phyloP scores from a whole-genome alignment of 2,113 vertebrate genomes.

The Sylvia atricapilla region DNA sequence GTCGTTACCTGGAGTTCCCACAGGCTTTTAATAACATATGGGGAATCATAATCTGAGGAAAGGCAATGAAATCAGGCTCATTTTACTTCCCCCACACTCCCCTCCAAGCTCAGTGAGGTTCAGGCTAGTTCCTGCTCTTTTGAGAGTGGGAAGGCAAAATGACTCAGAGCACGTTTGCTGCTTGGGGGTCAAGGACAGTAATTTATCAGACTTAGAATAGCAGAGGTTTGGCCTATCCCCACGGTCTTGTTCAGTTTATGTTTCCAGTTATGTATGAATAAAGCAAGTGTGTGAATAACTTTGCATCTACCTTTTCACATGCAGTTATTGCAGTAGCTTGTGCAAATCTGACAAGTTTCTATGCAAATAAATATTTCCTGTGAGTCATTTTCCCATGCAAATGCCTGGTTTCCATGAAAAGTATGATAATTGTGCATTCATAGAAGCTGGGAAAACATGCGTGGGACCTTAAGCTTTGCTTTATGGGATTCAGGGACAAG shows the following conservation, averaged over 20 bases:
- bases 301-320: constrained; percentile 59
- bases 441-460: constrained; percentile 64
- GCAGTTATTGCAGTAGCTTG: constrained; percentile 49
- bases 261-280: constrained; percentile 58
- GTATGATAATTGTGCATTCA: constrained; percentile 49
- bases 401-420: constrained; percentile 60
- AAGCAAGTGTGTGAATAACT: constrained; percentile 42
- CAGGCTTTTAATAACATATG: background rate
- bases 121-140: constrained; percentile 12
- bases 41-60: background rate
- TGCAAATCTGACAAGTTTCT: constrained; percentile 56
- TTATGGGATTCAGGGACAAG: constrained; percentile 11
- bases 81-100: background rate
- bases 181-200: background rate
- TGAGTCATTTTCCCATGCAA: constrained; percentile 71
- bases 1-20: background rate
- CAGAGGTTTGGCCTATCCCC: constrained; percentile 6
- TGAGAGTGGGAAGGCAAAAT: background rate
- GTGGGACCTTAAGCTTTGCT: constrained; percentile 52
- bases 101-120: constrained; percentile 3
- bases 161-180: background rate
- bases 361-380: constrained; percentile 63
- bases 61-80: background rate
- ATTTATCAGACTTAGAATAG: background rate
- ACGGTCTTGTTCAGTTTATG: background rate